phyloP scores from a whole-genome alignment of 92 coral and sea anemone genomes.

The Actinostola sp. region DNA sequence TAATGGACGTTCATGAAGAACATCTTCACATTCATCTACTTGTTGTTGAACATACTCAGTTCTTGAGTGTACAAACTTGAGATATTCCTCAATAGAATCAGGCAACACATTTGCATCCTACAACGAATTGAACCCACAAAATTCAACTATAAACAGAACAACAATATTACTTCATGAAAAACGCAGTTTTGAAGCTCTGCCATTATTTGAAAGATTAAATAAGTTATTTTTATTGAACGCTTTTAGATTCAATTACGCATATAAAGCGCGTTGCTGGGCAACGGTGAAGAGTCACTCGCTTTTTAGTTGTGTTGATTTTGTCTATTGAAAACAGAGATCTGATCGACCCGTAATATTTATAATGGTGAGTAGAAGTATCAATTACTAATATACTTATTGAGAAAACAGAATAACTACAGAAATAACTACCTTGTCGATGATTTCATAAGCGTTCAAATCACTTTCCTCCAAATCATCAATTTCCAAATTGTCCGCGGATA shows the following conservation, averaged over 20 bases:
- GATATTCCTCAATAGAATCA: conserved; percentile 76
- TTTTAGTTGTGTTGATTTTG: no score
- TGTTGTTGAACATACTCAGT: conserved; percentile 75
- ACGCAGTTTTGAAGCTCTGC: no score
- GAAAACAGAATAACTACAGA: background rate
- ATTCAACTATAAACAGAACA: no score
- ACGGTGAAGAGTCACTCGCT: no score
- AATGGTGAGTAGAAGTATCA: background rate
- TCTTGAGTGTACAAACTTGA: conserved; percentile 79
- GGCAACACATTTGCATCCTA: conserved; percentile 61
- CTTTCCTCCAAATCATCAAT: conserved; percentile 60
- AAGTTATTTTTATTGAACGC: no score
- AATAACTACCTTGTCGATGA: conserved; percentile 1
- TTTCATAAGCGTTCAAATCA: conserved; percentile 2
- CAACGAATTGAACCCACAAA: background rate
- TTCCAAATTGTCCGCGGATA: conserved; percentile 67
- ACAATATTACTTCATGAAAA: no score
- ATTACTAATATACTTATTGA: background rate
- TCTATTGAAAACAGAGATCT: no score
- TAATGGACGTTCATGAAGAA: conserved; percentile 36
- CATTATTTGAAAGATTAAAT: no score
- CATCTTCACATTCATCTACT: conserved; percentile 72
- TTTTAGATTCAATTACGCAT: no score
- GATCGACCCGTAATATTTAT: background rate
- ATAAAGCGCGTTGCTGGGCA: no score